phyloP scores from a whole-genome alignment of 2,888 invertebrate species.

The Amorpha juglandis region DNA sequence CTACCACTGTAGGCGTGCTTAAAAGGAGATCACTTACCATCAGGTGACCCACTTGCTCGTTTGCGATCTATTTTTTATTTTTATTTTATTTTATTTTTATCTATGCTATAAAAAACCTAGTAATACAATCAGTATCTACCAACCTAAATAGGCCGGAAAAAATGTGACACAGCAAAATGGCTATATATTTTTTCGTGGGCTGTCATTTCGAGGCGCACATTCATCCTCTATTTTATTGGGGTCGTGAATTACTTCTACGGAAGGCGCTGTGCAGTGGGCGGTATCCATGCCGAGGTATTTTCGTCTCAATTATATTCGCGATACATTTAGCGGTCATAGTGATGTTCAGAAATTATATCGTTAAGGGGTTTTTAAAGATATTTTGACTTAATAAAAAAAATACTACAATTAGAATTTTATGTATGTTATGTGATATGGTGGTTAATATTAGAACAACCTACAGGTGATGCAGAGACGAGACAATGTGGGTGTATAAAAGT shows the following conservation, averaged over 20 bases:
- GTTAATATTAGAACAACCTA: too few relatives aligned
- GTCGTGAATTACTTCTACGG: neutral
- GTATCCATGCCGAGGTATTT: neutral
- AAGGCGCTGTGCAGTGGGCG: neutral
- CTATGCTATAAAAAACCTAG: neutral
- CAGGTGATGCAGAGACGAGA: too few relatives aligned
- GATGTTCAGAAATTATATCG: neutral
- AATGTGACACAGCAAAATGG: neutral
- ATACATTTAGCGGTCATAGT: neutral
- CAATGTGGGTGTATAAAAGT: too few relatives aligned
- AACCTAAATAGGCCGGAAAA: neutral
- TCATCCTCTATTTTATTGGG: constrained; percentile 5
- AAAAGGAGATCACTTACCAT: too few relatives aligned
- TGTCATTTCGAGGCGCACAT: constrained; percentile 1
- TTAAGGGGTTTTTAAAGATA: too few relatives aligned
- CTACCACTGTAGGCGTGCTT: too few relatives aligned
- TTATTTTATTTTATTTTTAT: too few relatives aligned
- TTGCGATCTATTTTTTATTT: too few relatives aligned
- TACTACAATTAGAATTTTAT: too few relatives aligned
- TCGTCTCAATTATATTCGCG: neutral
- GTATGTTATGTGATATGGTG: too few relatives aligned
- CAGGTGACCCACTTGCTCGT: too few relatives aligned
- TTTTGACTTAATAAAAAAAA: too few relatives aligned
- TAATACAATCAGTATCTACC: neutral
- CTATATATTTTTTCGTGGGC: neutral